Conservation (phyloP, 2,888 invertebrate genomes). For the Monoplex corrugatus region DNA sequence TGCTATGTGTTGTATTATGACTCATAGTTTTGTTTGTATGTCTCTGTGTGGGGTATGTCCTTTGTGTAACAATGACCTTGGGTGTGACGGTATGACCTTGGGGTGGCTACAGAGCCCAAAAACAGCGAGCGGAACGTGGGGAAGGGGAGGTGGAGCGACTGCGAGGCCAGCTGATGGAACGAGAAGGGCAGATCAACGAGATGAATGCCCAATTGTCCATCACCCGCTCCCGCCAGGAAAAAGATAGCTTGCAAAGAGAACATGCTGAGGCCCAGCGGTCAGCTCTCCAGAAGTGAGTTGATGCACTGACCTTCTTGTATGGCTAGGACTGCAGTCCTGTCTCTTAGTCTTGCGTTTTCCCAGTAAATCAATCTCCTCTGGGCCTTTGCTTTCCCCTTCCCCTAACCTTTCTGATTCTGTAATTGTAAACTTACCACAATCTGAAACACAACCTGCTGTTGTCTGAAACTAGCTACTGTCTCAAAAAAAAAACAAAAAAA, state of each 20-base stretch:
- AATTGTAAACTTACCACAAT: no score
- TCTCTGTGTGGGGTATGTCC: no score
- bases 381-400: no score
- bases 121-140: slow-evolving; percentile 76
- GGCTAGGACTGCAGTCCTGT: no score
- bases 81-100: not conserved
- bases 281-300: slow-evolving; percentile 76
- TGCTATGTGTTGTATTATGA: not conserved
- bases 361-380: no score
- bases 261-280: slow-evolving; percentile 71
- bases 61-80: no score
- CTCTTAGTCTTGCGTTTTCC: no score
- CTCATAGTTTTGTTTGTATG: not conserved
- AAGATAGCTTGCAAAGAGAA: slow-evolving; percentile 72
- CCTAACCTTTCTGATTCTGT: no score
- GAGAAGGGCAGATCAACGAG: slow-evolving; percentile 74
- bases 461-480: no score
- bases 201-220: slow-evolving; percentile 72
- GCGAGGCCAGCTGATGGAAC: slow-evolving; percentile 73
- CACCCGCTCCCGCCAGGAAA: slow-evolving; percentile 68
- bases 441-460: no score
- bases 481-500: no score
- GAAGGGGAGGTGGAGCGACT: slow-evolving; percentile 76
- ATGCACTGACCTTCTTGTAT: no score
- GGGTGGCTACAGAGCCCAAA: slow-evolving; percentile 75